These are phyloP conservation scores for Anguilla pacifica DNA, from an alignment of 2,797 vertebrate genomes.

Conservation along the genomic window DNA sequence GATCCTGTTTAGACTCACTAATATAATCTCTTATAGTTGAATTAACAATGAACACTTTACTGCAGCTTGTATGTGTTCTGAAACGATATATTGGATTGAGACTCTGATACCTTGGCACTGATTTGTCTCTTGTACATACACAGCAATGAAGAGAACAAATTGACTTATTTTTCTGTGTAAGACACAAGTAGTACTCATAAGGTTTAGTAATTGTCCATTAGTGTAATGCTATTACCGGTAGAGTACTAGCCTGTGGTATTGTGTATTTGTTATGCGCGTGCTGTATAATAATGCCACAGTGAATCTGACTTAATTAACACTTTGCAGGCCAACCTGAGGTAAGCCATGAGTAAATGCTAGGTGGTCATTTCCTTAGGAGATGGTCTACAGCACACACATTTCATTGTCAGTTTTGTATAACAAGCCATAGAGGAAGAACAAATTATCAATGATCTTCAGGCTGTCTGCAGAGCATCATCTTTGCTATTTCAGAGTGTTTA, in stretches of 20 bases:
- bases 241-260: neutral
- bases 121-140: neutral
- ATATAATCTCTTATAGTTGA: neutral
- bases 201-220: neutral
- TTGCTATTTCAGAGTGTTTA: neutral
- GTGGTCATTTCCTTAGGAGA: neutral
- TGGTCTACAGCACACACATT: neutral
- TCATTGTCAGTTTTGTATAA: neutral
- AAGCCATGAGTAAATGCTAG: neutral
- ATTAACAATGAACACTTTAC: neutral
- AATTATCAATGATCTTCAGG: neutral
- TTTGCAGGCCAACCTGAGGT: neutral
- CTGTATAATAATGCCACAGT: neutral
- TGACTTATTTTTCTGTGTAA: neutral
- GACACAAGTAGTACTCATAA: neutral
- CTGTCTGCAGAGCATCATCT: neutral
- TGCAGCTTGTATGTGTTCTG: neutral
- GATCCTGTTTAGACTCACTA: neutral
- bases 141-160: neutral
- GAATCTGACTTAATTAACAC: neutral
- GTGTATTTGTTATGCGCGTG: neutral
- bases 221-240: neutral
- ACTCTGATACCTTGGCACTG: neutral
- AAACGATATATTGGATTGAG: constrained; percentile 1
- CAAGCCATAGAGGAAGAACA: neutral